phyloP scores from a whole-genome alignment of 2,113 vertebrate species.

The Phyllopteryx taeniolatus region DNA sequence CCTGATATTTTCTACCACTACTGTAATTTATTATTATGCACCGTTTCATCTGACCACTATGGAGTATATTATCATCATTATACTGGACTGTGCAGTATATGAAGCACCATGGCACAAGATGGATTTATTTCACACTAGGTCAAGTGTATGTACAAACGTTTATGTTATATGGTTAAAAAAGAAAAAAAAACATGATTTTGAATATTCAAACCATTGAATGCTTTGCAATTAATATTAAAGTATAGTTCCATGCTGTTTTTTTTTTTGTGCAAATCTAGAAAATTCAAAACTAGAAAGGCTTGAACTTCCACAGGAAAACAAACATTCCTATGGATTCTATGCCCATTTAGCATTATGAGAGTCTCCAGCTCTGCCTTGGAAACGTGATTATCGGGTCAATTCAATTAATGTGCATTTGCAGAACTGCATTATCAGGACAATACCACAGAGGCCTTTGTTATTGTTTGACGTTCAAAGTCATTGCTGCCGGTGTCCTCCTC shows the following conservation, averaged over 20 bases:
- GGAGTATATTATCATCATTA: background rate
- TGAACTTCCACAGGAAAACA: background rate
- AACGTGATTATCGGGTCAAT: slow-evolving; percentile 34
- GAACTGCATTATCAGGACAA: slow-evolving; percentile 28
- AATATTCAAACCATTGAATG: too few relatives aligned
- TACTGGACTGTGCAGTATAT: background rate
- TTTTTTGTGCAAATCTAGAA: background rate
- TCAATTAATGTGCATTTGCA: slow-evolving; percentile 33
- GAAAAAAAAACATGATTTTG: too few relatives aligned
- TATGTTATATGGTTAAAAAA: too few relatives aligned
- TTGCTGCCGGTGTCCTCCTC: slow-evolving; percentile 16
- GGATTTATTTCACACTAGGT: background rate
- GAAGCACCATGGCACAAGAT: background rate
- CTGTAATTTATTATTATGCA: background rate
- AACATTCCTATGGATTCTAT: slow-evolving; percentile 9
- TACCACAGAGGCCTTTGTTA: background rate
- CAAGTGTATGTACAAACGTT: background rate
- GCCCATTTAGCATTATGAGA: slow-evolving; percentile 5
- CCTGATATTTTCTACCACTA: background rate
- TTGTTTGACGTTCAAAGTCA: slow-evolving; percentile 19
- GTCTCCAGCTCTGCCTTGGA: slow-evolving; percentile 12
- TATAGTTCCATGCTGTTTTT: background rate
- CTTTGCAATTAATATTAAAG: slow-evolving; percentile 12
- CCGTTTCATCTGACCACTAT: background rate
- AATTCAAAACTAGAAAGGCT: background rate